Conservation (phyloP, 2,888 invertebrate genomes). For the Parnassius glacialis region DNA sequence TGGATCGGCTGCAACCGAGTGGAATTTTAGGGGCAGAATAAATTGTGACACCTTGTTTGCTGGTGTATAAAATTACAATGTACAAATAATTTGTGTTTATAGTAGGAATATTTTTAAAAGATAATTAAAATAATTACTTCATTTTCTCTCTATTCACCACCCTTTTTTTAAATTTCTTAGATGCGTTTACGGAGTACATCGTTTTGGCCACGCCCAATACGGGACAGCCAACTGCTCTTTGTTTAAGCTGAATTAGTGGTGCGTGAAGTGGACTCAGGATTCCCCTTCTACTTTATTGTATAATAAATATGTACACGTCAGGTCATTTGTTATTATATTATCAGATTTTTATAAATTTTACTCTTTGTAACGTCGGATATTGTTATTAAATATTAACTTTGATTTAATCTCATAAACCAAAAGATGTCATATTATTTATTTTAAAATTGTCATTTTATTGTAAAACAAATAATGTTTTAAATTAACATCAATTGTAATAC, state of each 20-base stretch:
- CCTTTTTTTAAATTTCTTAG: conserved; percentile 30
- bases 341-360: too few species aligned
- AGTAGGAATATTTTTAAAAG: conserved; percentile 15
- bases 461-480: too few species aligned
- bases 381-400: too few species aligned
- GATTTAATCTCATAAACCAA: too few species aligned
- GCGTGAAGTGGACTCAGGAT: conserved; percentile 45
- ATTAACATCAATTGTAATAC: too few species aligned
- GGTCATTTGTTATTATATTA: too few species aligned
- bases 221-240: conserved; percentile 59
- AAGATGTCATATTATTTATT: too few species aligned
- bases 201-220: conserved; percentile 53
- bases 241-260: conserved; percentile 49
- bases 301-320: too few species aligned
- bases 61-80: conserved; percentile 34
- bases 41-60: conserved; percentile 63
- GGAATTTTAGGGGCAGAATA: conserved; percentile 63
- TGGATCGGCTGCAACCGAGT: conserved; percentile 57
- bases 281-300: conserved; percentile 15
- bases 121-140: conserved; percentile 34
- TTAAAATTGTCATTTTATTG: too few species aligned
- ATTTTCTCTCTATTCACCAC: conserved; percentile 40
- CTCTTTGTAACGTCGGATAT: too few species aligned
- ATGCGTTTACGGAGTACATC: conserved; percentile 44
- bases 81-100: conserved; percentile 22